phyloP scores from a whole-genome alignment of 2,888 invertebrate genomes.

The Chloromyia formosa region DNA sequence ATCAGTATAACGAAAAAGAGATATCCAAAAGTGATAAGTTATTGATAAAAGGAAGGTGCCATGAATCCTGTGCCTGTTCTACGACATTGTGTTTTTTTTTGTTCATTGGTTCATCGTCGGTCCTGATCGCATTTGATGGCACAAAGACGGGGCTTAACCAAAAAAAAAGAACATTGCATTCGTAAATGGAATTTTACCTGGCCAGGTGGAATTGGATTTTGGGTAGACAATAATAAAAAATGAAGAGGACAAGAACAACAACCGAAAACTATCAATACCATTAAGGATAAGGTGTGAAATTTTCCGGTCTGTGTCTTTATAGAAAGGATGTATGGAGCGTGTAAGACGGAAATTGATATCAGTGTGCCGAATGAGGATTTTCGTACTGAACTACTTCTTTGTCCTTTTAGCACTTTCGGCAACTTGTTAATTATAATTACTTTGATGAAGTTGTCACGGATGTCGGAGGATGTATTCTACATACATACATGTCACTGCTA shows the following conservation, averaged over 20 bases:
- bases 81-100: background rate
- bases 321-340: background rate
- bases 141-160: too few species aligned
- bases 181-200: conserved; percentile 32
- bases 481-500: too few species aligned
- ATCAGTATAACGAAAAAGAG: conserved; percentile 28
- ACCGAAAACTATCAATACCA: conserved; percentile 28
- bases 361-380: background rate
- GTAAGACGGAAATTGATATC: conserved; percentile 6
- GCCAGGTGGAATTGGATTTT: conserved; percentile 29
- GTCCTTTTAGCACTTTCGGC: background rate
- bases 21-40: conserved; percentile 40
- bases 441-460: too few species aligned
- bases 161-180: conserved; percentile 9
- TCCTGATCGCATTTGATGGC: too few species aligned
- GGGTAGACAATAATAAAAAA: conserved; percentile 2
- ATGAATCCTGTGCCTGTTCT: conserved; percentile 20
- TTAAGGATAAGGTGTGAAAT: conserved; percentile 31
- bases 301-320: background rate
- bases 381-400: background rate
- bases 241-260: background rate
- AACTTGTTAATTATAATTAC: too few species aligned
- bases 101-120: background rate
- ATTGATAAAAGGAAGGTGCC: conserved; percentile 22
- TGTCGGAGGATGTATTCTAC: too few species aligned